phyloP scores from a whole-genome alignment of 2,888 invertebrate species.

The Chaetogeoica ovagalla region DNA sequence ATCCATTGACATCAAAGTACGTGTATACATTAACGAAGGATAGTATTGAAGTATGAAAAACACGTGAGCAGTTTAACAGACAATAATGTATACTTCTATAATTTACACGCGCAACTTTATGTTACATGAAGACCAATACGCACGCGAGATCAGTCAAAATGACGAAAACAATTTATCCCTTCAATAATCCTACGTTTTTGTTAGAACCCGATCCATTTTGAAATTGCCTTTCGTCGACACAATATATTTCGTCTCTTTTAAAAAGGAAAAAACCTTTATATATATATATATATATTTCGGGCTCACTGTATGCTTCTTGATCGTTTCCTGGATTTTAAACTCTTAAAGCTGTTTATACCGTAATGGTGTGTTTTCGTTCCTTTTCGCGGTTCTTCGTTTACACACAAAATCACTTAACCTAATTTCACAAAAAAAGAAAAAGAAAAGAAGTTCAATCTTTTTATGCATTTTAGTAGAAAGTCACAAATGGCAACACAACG shows the following conservation, averaged over 20 bases:
- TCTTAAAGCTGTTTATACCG: neutral
- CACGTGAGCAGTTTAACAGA: neutral
- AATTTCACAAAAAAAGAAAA: neutral
- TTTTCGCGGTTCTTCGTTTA: neutral
- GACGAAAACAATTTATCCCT: slow-evolving; percentile 25
- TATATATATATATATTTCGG: neutral
- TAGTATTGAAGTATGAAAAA: neutral
- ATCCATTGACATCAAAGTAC: too few species aligned
- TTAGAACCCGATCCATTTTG: neutral
- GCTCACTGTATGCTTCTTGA: neutral
- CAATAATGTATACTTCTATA: neutral
- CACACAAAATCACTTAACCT: slow-evolving; percentile 22
- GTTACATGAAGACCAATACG: neutral
- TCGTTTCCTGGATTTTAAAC: slow-evolving; percentile 11
- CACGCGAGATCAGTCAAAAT: slow-evolving; percentile 10
- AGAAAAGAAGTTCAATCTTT: neutral
- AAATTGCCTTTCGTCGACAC: slow-evolving; percentile 7
- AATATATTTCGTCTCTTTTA: neutral
- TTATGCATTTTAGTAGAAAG: neutral
- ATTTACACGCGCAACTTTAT: neutral
- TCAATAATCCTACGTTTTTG: slow-evolving; percentile 2
- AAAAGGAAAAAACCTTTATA: neutral
- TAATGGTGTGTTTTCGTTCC: slow-evolving; percentile 4
- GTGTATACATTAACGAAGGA: too few species aligned
- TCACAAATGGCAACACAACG: neutral